A percentile compares a stretch with the other conserved stretches of the same genome.
These are phyloP conservation scores for Ifrita kowaldi DNA, from an alignment of 2,113 vertebrate species.

Conservation along the genomic window DNA sequence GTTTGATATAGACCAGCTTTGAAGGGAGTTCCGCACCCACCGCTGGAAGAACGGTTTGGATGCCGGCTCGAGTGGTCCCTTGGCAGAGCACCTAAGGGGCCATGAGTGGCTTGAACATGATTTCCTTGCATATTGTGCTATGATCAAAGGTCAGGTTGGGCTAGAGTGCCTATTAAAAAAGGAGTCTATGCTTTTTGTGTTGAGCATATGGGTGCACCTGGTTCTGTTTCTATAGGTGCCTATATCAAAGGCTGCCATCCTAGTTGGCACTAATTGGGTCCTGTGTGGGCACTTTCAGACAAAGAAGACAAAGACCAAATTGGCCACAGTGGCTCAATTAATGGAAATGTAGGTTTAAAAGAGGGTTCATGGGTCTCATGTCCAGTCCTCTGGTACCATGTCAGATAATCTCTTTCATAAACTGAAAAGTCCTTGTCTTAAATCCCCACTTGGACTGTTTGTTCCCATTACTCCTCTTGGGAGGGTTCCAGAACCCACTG, in stretches of 20 bases:
- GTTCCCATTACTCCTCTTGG: constrained; percentile 56
- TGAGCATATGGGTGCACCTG: background rate
- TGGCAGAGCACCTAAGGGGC: background rate
- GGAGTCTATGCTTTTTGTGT: background rate
- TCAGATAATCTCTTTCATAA: constrained; percentile 59
- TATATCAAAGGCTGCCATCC: background rate
- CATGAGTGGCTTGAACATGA: background rate
- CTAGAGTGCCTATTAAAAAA: background rate
- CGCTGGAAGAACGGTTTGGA: background rate
- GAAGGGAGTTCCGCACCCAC: background rate
- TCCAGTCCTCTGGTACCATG: constrained; percentile 33
- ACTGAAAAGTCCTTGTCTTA: constrained; percentile 61
- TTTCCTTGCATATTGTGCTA: background rate
- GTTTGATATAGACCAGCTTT: background rate
- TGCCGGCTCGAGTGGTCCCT: background rate
- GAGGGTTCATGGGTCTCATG: background rate
- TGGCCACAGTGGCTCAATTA: background rate
- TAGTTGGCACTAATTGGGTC: background rate
- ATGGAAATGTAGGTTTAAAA: background rate
- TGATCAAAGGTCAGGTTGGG: background rate
- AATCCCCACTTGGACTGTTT: constrained; percentile 58
- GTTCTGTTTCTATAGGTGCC: background rate
- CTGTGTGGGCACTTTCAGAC: background rate
- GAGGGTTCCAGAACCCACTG: constrained; percentile 60
- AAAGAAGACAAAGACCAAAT: background rate